Evolutionary conservation across 2,888 invertebrate genomes (phyloP), one percentile per base, ranked within the genome.

Genomic region (Xiphydria camelus): DNA sequence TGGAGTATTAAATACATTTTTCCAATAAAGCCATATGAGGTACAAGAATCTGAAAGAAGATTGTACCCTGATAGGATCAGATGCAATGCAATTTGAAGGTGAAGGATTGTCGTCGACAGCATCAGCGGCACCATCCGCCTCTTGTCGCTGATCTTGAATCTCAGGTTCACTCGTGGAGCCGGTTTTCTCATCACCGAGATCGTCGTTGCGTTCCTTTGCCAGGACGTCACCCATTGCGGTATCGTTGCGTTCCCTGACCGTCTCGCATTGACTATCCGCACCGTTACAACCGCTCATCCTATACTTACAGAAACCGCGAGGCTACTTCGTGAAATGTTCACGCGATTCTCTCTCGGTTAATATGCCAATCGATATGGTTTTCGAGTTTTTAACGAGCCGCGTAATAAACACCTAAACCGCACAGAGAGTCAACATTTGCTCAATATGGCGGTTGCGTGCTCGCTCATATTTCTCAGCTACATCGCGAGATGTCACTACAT

Each of bases 201-300:
- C 56, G 25, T 62, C 55, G 45, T 52, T 60, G 41, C 50, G 62
- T 61, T 66, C 69, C 62, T 73, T 71, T 34, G 66, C 65, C 42
- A 75, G 68, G 57, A 73, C 73, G 64, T 76, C 73, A 62, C 68
- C 71, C 74, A 75, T 76, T 47, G 50, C 57, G 59, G 57, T 59
- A 45, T 57, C 61, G 61, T 59, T 57, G 51, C 59, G 51, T 62
- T 64, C 62, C 51, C 55, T 68, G 39, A 45, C 60, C 47, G 51
- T 61, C 53, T 64, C 62, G 48, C 61, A 59, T 47, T 57, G 62
- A 41, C 50, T 56, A 42, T 40, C 34, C 34, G 61, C 62, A 34
- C 50, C 55, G 55, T 67, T 60, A 54, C 59, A 58, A 47, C 55
- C 61, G 55, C 64, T 68, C 68, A 68, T 68, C 49, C 47, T 62